Conservation (phyloP, 2,113 vertebrate species). For the Gallinago jamesoni region DNA sequence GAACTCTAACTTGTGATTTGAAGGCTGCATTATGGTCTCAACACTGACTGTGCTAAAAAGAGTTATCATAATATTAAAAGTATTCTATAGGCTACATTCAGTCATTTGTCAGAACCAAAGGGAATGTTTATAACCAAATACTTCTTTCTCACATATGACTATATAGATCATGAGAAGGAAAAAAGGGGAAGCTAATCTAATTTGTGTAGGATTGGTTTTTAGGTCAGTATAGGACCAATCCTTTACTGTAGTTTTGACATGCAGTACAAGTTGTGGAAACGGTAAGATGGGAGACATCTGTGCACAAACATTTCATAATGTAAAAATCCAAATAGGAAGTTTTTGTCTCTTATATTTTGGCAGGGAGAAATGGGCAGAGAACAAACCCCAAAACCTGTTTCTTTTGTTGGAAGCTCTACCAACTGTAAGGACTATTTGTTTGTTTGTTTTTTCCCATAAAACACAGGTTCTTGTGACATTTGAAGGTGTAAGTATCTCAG, state of each 20-base stretch:
- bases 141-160: not conserved
- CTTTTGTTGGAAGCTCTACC: not conserved
- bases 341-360: not conserved
- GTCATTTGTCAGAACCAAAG: not conserved
- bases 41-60: not conserved
- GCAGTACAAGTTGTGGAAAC: not conserved
- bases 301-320: not conserved
- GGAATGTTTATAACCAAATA: rapidly evolving
- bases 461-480: not conserved
- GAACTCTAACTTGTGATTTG: not conserved
- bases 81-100: not conserved
- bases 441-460: not conserved
- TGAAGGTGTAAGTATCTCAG: not conserved
- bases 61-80: not conserved
- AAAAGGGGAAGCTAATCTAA: not conserved
- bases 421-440: not conserved
- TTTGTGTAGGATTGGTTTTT: not conserved
- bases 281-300: not conserved
- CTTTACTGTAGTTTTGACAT: not conserved
- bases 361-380: not conserved
- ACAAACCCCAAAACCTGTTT: not conserved
- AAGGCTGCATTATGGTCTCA: not conserved
- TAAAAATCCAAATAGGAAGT: not conserved
- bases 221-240: not conserved
- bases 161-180: not conserved